Conservation (phyloP, 1,140 invertebrate genomes). For the Listronotus oregonensis region DNA sequence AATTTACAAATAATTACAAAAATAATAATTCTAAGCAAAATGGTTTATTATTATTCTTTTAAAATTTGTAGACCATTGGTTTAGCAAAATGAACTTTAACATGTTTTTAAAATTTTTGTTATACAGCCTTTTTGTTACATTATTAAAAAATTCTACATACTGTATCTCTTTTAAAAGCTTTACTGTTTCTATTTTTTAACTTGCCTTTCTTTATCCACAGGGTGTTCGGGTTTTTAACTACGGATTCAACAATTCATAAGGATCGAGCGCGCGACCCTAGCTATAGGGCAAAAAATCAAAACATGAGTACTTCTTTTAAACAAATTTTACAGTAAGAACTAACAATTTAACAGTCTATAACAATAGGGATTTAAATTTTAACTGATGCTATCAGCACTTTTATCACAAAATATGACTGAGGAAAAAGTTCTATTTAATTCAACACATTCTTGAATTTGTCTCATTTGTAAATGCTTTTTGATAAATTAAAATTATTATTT, state of each 20-base stretch:
- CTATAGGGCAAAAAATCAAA: constrained; percentile 57
- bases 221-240: constrained; percentile 49
- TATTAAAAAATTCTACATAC: background rate
- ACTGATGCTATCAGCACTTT: too few relatives aligned
- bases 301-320: constrained; percentile 32
- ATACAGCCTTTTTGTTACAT: constrained; percentile 20
- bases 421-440: too few relatives aligned
- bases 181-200: constrained; percentile 33
- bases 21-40: too few relatives aligned
- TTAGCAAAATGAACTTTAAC: too few relatives aligned
- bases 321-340: constrained; percentile 10
- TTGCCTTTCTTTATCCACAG: constrained; percentile 53
- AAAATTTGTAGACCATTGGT: too few relatives aligned
- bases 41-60: too few relatives aligned
- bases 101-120: constrained; percentile 2
- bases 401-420: too few relatives aligned
- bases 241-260: constrained; percentile 47
- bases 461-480: too few relatives aligned
- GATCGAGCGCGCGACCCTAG: constrained; percentile 54
- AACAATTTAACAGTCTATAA: constrained; percentile 1
- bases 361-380: constrained; percentile 14
- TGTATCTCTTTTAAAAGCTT: constrained; percentile 3
- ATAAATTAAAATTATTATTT: too few relatives aligned
- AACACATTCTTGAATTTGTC: too few relatives aligned
- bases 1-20: too few relatives aligned